A percentile compares a stretch with the other conserved stretches of the same genome.
Conservation (phyloP, 2,797 vertebrate species). For the Catostomus latipinnis region DNA sequence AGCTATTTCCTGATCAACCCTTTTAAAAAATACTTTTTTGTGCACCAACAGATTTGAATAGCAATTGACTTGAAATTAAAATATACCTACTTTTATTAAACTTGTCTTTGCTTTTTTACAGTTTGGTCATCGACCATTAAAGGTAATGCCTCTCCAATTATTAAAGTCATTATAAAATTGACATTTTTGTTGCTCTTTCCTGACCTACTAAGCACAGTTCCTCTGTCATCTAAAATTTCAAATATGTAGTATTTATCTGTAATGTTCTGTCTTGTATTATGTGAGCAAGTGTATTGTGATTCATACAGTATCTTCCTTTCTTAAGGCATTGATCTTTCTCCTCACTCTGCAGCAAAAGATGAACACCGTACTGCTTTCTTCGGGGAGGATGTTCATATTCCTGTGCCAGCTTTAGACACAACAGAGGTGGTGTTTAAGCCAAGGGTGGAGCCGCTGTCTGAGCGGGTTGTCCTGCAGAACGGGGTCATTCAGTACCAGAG, state of each 20-base stretch:
- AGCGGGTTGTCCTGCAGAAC: constrained; percentile 64
- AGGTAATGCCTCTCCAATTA: constrained; percentile 65
- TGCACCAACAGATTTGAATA: too few relatives aligned
- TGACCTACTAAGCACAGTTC: not conserved
- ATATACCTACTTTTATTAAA: not conserved
- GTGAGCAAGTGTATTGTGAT: too few relatives aligned
- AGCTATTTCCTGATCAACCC: too few relatives aligned
- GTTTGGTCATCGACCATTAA: constrained; percentile 69
- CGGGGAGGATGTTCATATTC: constrained; percentile 76
- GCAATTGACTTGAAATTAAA: too few relatives aligned
- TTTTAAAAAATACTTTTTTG: too few relatives aligned
- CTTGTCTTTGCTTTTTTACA: constrained; percentile 52
- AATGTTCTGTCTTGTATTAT: not conserved
- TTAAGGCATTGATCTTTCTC: not conserved
- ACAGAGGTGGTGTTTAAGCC: constrained; percentile 72
- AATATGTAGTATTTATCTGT: not conserved
- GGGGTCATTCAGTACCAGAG: constrained; percentile 51
- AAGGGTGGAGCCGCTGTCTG: constrained; percentile 32
- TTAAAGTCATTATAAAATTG: not conserved
- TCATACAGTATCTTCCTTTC: too few relatives aligned
- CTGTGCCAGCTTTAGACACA: constrained; percentile 53
- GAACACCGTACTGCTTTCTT: constrained; percentile 74
- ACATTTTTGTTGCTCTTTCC: not conserved
- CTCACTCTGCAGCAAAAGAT: constrained; percentile 64
- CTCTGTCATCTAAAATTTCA: not conserved